Evolutionary conservation across 2,888 invertebrate species (phyloP).

Genomic region (Synergus umbraculus): DNA sequence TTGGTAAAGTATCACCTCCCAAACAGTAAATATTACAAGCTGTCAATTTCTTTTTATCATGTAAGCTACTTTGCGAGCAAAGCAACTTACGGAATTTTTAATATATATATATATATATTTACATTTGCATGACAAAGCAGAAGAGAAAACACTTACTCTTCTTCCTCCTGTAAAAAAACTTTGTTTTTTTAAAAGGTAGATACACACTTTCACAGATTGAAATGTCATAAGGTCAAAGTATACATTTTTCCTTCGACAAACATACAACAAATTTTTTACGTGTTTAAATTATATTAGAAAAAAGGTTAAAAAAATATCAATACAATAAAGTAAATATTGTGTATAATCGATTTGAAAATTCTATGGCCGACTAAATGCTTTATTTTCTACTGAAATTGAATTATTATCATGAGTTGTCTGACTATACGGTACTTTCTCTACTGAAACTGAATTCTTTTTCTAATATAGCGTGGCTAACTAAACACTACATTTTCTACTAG

Average conservation of each 20-base stretch:
- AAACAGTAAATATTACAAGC: too few species aligned
- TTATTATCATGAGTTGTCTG: not conserved
- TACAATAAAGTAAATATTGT: not conserved
- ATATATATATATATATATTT: too few species aligned
- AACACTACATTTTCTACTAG: too few species aligned
- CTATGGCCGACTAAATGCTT: not conserved
- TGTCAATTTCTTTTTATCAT: too few species aligned
- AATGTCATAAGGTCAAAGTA: not conserved
- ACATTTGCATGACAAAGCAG: too few species aligned
- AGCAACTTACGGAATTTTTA: too few species aligned
- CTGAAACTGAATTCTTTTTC: not conserved
- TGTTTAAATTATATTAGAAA: not conserved
- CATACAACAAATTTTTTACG: not conserved
- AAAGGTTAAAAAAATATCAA: not conserved
- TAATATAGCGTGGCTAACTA: too few species aligned
- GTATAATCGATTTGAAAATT: not conserved
- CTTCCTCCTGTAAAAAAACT: too few species aligned
- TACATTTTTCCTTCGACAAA: not conserved
- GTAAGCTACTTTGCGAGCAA: too few species aligned
- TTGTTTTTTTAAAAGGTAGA: not conserved
- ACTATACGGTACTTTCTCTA: not conserved
- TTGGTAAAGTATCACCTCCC: too few species aligned
- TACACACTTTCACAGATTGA: not conserved
- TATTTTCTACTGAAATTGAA: not conserved
- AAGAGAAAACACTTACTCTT: too few species aligned